phyloP scores from a whole-genome alignment of 2,888 invertebrate genomes.

The Antheraea yamamai region DNA sequence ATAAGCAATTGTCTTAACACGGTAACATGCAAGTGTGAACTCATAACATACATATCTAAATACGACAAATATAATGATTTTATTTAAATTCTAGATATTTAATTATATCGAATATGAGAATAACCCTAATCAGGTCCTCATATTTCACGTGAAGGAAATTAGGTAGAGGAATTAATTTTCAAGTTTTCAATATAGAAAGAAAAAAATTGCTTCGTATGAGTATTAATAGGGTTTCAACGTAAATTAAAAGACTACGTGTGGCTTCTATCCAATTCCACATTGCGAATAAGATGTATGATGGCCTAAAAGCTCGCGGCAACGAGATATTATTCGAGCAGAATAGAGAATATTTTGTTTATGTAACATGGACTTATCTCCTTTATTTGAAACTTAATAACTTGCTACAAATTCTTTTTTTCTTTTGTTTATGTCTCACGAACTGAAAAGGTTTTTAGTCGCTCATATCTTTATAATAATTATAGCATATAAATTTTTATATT shows the following conservation, averaged over 20 bases:
- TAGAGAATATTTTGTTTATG: background rate
- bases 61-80: background rate
- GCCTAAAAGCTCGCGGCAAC: background rate
- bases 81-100: background rate
- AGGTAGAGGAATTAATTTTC: constrained; percentile 77
- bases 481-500: background rate
- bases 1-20: background rate
- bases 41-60: background rate
- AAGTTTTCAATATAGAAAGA: constrained; percentile 74
- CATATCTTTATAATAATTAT: background rate
- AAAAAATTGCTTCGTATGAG: constrained; percentile 57
- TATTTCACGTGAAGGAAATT: constrained; percentile 77
- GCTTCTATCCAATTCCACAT: constrained; percentile 51
- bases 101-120: constrained; percentile 4
- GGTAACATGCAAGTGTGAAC: background rate
- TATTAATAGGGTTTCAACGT: constrained; percentile 50
- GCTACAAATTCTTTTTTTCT: too few relatives aligned
- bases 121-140: constrained; percentile 34
- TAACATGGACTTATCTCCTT: too few relatives aligned
- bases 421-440: too few relatives aligned
- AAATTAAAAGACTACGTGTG: constrained; percentile 61
- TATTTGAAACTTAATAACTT: too few relatives aligned
- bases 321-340: background rate
- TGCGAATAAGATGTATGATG: constrained; percentile 1
- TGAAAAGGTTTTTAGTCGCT: background rate